Conservation (phyloP, 2,797 vertebrate genomes). For the Sebastolobus alascanus region DNA sequence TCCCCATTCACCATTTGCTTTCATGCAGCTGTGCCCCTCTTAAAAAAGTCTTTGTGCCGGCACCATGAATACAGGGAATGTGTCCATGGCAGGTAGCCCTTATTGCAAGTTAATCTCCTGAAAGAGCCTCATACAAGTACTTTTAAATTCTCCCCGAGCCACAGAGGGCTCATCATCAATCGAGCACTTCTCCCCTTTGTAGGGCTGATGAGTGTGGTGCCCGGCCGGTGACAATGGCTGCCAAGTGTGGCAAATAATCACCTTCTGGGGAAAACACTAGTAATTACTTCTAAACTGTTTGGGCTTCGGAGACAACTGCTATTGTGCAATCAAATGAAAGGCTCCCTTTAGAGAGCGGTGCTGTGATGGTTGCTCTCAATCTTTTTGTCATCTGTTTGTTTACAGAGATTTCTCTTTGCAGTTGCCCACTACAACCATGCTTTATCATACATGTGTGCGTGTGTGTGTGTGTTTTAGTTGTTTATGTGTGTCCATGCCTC, state of each 20-base stretch:
- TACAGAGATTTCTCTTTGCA: conserved; percentile 79
- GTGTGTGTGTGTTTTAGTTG: conserved; percentile 13
- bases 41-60: conserved; percentile 85
- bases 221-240: conserved; percentile 83
- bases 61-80: conserved; percentile 86
- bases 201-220: conserved; percentile 82
- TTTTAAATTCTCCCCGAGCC: conserved; percentile 87
- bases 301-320: conserved; percentile 85
- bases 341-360: conserved; percentile 72
- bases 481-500: background rate
- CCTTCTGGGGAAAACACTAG: conserved; percentile 86
- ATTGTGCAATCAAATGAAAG: conserved; percentile 83
- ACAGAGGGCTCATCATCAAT: conserved; percentile 86
- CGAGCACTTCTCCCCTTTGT: conserved; percentile 87
- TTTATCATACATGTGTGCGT: conserved; percentile 39
- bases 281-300: conserved; percentile 91
- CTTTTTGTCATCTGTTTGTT: conserved; percentile 81
- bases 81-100: conserved; percentile 89
- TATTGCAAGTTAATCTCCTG: conserved; percentile 90
- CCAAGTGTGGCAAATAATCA: conserved; percentile 88
- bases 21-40: conserved; percentile 88
- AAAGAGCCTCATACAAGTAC: conserved; percentile 87
- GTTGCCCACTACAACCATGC: conserved; percentile 52
- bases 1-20: conserved; percentile 84
- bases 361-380: conserved; percentile 68